A percentile compares a stretch with the other conserved stretches of the same genome.
Conservation (phyloP, 2,113 vertebrate species). For the Suricata suricatta region DNA sequence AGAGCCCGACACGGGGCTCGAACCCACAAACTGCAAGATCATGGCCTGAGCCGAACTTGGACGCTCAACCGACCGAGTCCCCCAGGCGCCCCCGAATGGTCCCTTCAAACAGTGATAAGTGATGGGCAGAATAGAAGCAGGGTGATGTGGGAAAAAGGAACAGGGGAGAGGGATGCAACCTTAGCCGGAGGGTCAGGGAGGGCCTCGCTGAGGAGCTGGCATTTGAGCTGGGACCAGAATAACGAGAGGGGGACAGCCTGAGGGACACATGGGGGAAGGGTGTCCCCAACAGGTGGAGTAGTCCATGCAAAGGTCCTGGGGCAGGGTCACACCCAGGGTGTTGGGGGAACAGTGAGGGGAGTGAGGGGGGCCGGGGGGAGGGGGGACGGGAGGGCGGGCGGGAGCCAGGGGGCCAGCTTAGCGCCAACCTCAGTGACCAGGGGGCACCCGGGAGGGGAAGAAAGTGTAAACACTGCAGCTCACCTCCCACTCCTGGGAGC, state of each 20-base stretch:
- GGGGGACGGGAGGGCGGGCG: neutral
- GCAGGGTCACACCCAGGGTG: fast-evolving
- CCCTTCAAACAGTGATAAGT: neutral
- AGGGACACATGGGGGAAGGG: neutral
- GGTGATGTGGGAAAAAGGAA: neutral
- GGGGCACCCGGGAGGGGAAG: neutral
- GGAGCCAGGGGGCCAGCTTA: neutral
- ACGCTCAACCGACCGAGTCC: too few relatives aligned
- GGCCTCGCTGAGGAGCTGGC: neutral
- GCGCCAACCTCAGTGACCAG: fast-evolving
- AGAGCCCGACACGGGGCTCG: too few relatives aligned
- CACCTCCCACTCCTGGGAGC: neutral
- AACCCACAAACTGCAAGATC: too few relatives aligned
- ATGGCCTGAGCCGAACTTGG: too few relatives aligned
- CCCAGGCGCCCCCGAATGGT: too few relatives aligned
- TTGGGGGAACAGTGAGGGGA: neutral
- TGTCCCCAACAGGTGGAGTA: neutral
- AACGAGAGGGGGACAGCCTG: neutral
- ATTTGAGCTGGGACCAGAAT: neutral
- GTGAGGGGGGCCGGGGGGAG: neutral
- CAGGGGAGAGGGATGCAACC: neutral
- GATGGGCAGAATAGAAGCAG: neutral
- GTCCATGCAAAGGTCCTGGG: neutral
- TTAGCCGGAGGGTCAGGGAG: neutral
- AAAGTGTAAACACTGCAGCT: neutral